phyloP scores from a whole-genome alignment of 2,888 invertebrate species.

The Temnothorax rugatulus region DNA sequence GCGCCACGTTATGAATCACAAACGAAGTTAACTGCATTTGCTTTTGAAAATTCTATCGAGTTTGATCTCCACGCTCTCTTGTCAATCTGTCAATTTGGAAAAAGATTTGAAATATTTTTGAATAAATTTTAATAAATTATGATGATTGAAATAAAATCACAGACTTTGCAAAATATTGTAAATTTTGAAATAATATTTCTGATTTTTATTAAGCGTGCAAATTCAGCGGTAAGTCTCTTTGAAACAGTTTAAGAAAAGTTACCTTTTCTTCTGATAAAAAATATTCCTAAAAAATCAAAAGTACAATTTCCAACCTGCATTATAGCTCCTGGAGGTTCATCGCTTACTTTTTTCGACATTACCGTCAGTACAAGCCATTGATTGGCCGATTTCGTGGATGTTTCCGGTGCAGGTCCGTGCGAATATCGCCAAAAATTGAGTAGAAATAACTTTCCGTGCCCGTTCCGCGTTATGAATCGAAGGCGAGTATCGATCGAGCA shows the following conservation, averaged over 20 bases:
- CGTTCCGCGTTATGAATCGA: constrained; percentile 45
- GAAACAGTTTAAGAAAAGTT: neutral
- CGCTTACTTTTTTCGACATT: neutral
- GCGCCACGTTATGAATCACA: constrained; percentile 37
- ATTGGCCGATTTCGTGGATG: constrained; percentile 70
- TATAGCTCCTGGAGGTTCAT: neutral
- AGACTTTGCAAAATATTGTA: neutral
- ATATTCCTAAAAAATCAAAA: neutral
- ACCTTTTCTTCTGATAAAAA: neutral
- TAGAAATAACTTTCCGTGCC: constrained; percentile 66
- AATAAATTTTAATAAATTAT: neutral
- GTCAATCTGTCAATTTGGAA: neutral
- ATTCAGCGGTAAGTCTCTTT: neutral
- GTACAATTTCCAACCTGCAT: neutral
- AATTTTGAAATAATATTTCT: neutral
- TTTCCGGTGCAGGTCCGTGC: constrained; percentile 72
- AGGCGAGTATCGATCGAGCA: constrained; percentile 62
- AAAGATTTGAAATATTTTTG: neutral
- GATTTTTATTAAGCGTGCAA: neutral
- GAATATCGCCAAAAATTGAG: constrained; percentile 73
- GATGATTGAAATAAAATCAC: neutral
- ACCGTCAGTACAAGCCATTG: neutral
- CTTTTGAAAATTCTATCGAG: constrained; percentile 12
- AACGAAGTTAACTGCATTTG: constrained; percentile 12
- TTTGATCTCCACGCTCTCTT: neutral